Base-by-base conservation (phyloP, 2,888 invertebrate genomes). In the Drosophila peninsularis region DNA sequence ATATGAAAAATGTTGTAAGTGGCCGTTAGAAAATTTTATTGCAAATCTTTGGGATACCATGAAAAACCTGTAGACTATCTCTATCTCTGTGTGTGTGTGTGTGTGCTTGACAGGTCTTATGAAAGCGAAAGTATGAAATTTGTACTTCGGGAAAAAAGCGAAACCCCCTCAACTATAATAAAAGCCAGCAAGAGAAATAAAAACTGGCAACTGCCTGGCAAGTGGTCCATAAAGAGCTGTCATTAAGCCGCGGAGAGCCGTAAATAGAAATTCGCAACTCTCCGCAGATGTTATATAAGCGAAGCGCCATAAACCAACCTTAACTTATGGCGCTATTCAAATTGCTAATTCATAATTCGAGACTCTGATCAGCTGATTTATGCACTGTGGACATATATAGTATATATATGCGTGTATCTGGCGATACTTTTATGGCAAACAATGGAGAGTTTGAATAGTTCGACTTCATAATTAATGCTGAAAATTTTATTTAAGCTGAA, bases 91-190 rank as follows among this genome's bases (percentile, higher is more conserved):
- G 19, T 19, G 11, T 41, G 19, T 41, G 11, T 41, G 24, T 44
- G 24, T 47, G 45, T 47, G 45, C 5, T 47, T 47, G 45, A 47
- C 45, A 47, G 30, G 37, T 44, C 56, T 32, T 14, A 39, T n/a
- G 62, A 80, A 82, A 82, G 87, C 82, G 82, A 82, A 82, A 82
- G 82, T 88, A 66, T 72, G 53, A 72, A 82, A 71, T 69, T 75
- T 80, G 68, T 63, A 57, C 75, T 44, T 75, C 45, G 44, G 69
- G 66, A 39, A 56, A 60, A 64, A 80, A 66, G 65, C 65, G 62
- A 72, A 62, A 64, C 55, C 55, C 55, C 44, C 41, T 32, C 65
- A 64, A 58, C 68, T 32, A n/a, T 36, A 53, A 49, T 45, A 50
- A 55, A 39, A 19, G 14, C 13, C 4, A 14, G 3, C 14, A n/a